phyloP scores from a whole-genome alignment of 2,113 vertebrate genomes.

The Sylvia atricapilla region DNA sequence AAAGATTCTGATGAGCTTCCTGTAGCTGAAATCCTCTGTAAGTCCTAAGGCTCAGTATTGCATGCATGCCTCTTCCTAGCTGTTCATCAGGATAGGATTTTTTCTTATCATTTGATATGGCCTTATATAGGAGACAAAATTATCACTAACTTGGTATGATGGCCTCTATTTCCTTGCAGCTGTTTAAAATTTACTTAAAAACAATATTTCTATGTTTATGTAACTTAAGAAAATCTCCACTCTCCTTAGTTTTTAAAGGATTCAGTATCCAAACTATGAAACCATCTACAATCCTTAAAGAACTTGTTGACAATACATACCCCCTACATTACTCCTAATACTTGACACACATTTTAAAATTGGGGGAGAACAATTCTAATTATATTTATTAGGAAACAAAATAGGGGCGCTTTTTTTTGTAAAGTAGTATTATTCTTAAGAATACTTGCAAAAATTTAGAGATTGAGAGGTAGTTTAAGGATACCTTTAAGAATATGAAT shows the following conservation, averaged over 20 bases:
- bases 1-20: not conserved
- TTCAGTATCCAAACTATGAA: not conserved
- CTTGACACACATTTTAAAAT: not conserved
- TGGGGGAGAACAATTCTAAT: not conserved
- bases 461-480: not conserved
- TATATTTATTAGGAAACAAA: not conserved
- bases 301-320: not conserved
- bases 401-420: fast-evolving
- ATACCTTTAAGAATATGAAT: not conserved
- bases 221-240: not conserved
- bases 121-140: not conserved
- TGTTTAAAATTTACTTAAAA: not conserved
- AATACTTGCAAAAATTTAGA: not conserved
- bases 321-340: not conserved
- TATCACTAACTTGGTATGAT: not conserved
- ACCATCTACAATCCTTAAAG: not conserved
- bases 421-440: not conserved
- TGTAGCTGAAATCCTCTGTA: not conserved
- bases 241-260: not conserved
- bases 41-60: not conserved
- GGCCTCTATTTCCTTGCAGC: not conserved
- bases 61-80: not conserved
- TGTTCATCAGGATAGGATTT: not conserved
- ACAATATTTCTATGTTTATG: not conserved
- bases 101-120: not conserved